phyloP scores from a whole-genome alignment of 2,113 vertebrate species.

The Tringa solitaria region DNA sequence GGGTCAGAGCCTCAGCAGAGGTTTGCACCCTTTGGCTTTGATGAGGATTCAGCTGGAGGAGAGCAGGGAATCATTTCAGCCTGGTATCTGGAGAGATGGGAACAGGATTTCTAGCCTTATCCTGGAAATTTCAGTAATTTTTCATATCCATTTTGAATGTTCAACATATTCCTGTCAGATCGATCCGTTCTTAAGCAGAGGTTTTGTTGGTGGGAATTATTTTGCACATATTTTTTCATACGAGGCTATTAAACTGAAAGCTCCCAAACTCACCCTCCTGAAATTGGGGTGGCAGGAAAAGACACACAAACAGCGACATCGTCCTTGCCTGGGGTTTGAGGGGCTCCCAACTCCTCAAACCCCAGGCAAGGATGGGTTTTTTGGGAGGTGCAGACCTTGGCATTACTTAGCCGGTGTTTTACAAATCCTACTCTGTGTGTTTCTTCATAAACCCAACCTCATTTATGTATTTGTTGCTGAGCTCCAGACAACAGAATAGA shows the following conservation, averaged over 20 bases:
- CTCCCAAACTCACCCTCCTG: neutral
- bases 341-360: neutral
- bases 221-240: neutral
- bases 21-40: rapidly evolving
- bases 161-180: neutral
- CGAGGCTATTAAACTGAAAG: neutral
- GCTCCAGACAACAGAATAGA: neutral
- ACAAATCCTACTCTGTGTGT: neutral
- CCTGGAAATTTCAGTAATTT: neutral
- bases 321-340: too few species aligned
- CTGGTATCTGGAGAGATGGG: neutral
- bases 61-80: neutral
- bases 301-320: neutral
- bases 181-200: neutral
- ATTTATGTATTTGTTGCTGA: neutral
- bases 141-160: neutral
- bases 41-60: neutral
- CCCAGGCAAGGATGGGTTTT: neutral
- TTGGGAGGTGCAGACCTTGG: neutral
- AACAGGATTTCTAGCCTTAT: neutral
- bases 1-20: rapidly evolving
- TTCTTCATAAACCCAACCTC: neutral
- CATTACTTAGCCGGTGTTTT: neutral
- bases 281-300: neutral
- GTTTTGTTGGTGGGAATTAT: neutral